Conservation (phyloP, 2,797 vertebrate species). For the Tapera naevia region DNA sequence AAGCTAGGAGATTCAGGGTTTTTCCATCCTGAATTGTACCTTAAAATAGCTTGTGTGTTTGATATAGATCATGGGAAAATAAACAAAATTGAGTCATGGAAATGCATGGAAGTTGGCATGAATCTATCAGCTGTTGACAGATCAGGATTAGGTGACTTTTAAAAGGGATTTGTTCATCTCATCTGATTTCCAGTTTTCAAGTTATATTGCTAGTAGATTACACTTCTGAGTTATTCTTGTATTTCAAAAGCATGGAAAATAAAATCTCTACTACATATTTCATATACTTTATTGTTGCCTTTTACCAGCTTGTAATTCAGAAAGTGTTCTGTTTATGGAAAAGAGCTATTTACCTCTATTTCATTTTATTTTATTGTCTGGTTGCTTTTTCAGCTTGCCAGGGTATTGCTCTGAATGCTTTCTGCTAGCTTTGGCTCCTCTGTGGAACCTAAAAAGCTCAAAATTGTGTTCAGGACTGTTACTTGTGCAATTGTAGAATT, state of each 20-base stretch:
- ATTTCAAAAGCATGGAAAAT: not conserved
- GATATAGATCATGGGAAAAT: not conserved
- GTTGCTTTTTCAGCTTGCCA: not conserved
- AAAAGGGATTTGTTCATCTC: constrained; percentile 10
- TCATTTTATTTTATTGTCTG: not conserved
- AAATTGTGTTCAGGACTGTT: not conserved
- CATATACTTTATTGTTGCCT: not conserved
- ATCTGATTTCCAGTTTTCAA: not conserved
- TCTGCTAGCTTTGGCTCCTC: not conserved
- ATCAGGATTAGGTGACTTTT: not conserved
- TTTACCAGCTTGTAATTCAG: not conserved
- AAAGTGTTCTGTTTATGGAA: not conserved
- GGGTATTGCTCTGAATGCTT: not conserved
- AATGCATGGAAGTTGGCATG: not conserved
- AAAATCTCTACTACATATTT: not conserved
- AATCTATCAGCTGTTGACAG: not conserved
- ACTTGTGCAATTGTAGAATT: not conserved
- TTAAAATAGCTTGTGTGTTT: not conserved
- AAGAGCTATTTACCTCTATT: not conserved
- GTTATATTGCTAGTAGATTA: not conserved
- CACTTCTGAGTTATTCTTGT: not conserved
- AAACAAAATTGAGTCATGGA: not conserved
- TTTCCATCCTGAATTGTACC: not conserved
- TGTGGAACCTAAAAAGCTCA: not conserved
- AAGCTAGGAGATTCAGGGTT: not conserved